phyloP scores from a whole-genome alignment of 2,113 vertebrate genomes.

The Rhegmatorhina hoffmannsi region DNA sequence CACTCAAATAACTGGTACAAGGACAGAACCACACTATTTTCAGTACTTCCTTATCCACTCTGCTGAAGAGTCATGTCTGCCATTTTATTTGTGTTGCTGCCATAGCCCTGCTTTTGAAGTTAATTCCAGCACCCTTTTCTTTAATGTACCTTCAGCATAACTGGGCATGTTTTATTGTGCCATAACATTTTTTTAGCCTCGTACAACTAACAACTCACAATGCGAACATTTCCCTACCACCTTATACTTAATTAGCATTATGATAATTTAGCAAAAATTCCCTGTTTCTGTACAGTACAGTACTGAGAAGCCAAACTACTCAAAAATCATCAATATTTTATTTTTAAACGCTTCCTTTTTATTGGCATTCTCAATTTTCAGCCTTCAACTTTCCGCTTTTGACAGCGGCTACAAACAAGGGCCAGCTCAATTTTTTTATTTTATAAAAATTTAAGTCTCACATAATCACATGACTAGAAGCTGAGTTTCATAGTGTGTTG shows the following conservation, averaged over 20 bases:
- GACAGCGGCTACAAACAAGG: background rate
- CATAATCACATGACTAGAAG: background rate
- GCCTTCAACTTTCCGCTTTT: background rate
- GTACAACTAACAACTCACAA: background rate
- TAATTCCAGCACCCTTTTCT: background rate
- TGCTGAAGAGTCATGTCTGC: background rate
- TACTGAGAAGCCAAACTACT: background rate
- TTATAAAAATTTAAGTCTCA: background rate
- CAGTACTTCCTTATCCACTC: background rate
- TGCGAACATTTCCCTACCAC: background rate
- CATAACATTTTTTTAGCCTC: background rate
- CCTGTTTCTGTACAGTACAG: background rate
- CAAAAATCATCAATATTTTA: background rate
- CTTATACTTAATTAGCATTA: background rate
- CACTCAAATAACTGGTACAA: background rate
- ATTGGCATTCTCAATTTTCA: background rate
- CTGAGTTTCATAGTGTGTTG: background rate
- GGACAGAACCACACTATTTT: background rate
- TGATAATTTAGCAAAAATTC: background rate
- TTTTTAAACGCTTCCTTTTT: background rate
- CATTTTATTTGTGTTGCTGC: background rate
- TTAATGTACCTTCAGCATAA: background rate
- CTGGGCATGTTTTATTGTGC: background rate
- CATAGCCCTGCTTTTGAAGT: background rate
- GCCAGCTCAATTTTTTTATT: background rate